Conservation (phyloP, 2,888 invertebrate species). For the Euplexia lucipara region DNA sequence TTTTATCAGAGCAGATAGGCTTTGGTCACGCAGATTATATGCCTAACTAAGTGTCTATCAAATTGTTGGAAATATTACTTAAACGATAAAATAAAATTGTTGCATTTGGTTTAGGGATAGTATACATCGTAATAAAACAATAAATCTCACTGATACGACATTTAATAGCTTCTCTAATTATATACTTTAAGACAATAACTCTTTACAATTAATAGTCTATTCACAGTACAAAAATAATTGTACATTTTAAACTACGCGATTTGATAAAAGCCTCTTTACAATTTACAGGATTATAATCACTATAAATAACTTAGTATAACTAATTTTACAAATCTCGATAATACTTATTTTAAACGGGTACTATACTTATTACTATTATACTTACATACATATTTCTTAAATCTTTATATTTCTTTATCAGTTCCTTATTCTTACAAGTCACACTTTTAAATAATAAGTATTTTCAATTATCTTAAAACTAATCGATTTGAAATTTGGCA, state of each 20-base stretch:
- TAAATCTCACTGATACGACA: conserved; percentile 56
- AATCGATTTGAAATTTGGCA: conserved; percentile 46
- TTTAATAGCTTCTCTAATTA: conserved; percentile 70
- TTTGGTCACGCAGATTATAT: too few species aligned
- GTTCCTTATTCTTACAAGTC: conserved; percentile 55
- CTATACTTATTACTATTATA: too few species aligned
- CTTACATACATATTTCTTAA: conserved; percentile 30
- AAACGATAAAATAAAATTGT: too few species aligned
- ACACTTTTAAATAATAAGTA: conserved; percentile 18
- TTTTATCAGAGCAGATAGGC: too few species aligned
- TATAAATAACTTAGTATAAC: conserved; percentile 23
- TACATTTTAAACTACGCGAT: conserved; percentile 63
- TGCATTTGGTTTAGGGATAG: too few species aligned
- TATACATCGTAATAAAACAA: conserved; percentile 10
- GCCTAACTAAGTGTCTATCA: too few species aligned
- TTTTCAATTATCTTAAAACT: conserved; percentile 31
- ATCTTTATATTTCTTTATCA: conserved; percentile 43
- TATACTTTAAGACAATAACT: conserved; percentile 65
- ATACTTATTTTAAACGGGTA: conserved; percentile 62
- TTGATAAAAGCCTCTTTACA: conserved; percentile 66
- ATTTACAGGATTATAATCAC: conserved; percentile 57
- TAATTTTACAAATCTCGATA: conserved; percentile 45
- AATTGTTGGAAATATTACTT: too few species aligned
- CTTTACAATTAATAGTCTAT: conserved; percentile 65
- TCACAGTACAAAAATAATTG: conserved; percentile 80